These are phyloP conservation scores for Pachycephus smyrnensis DNA, from an alignment of 2,888 invertebrate species.

Conservation along the genomic window DNA sequence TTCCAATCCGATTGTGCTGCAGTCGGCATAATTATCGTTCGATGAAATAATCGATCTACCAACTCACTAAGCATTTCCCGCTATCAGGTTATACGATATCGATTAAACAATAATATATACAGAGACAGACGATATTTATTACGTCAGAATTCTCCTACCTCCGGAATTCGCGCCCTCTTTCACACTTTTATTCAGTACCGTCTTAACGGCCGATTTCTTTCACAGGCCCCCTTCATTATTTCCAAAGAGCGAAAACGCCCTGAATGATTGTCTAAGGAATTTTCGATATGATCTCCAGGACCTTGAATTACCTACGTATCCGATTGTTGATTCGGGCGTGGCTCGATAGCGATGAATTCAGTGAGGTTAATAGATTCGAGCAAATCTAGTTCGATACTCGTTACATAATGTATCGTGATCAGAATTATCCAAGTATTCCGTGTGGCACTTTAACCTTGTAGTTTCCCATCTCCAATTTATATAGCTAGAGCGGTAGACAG, in stretches of 20 bases:
- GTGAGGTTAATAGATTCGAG: conserved; percentile 3
- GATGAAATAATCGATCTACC: not conserved
- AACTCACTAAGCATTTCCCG: not conserved
- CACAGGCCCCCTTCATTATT: too few species aligned
- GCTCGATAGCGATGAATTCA: not conserved
- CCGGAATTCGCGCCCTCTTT: not conserved
- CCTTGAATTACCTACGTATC: not conserved
- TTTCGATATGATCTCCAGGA: not conserved
- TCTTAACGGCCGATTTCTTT: not conserved
- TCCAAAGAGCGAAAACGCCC: not conserved
- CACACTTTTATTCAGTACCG: not conserved
- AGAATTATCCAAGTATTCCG: not conserved
- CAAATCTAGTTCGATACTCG: not conserved
- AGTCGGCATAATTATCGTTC: not conserved
- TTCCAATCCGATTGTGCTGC: not conserved
- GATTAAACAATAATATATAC: not conserved
- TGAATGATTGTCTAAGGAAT: not conserved
- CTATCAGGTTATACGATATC: not conserved
- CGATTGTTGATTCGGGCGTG: not conserved
- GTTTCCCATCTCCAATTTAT: not conserved
- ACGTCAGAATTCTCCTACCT: not conserved
- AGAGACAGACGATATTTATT: not conserved
- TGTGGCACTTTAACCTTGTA: not conserved
- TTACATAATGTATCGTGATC: not conserved
- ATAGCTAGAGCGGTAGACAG: not conserved